Evolutionary conservation across 2,113 vertebrate species (phyloP), one percentile per base, ranked within the genome.

Genomic region (Mungos mungo): DNA sequence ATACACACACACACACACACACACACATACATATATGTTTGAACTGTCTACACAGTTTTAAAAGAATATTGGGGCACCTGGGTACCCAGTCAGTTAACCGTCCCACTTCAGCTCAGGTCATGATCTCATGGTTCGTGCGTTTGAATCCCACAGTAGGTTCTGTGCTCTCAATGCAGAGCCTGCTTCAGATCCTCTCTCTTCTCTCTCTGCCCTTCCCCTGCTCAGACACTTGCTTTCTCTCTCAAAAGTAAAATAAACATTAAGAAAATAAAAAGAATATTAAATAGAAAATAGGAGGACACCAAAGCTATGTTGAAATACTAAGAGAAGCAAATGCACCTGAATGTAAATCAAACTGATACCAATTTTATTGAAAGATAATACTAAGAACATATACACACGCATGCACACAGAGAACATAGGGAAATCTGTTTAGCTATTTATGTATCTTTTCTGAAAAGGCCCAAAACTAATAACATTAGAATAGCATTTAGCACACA

Each of bases 301-400:
- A 80, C 25, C 23, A 72, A 88, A 60, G 15, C 2, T 50, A 16
- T 38, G 54, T 47, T 71, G 14, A 88, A 88, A 69, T 82, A 52
- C 33, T 80, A 47, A 47, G 13, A 82, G 31, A 94, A 72, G 18
- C 12, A 82, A 63, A 81, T 63, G 9, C 25, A 69, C 41, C 8
- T 88, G 27, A 52, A 57, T 45, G 9, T 69, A 95, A 85, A 84
- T 21, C 23, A 68, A 45, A 95, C 5, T 47, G 35, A 12, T 92
- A 12, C 5, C 13, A 69, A 72, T 87, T 47, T 88, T 45, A 84
- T 41, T 45, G 63, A 27, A 29, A n/a, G 12, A 0, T 52, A 69
- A 71, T 50, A 41, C 12, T 65, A 23, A 7, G 21, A 79, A 50
- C 33, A n/a, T 29, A 79, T 3, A 88, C 1, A 35, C 3, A 8